A percentile compares a stretch with the other conserved stretches of the same genome.
These are phyloP conservation scores for Gymnothorax javanicus DNA, from an alignment of 2,797 vertebrate species.

Conservation along the genomic window DNA sequence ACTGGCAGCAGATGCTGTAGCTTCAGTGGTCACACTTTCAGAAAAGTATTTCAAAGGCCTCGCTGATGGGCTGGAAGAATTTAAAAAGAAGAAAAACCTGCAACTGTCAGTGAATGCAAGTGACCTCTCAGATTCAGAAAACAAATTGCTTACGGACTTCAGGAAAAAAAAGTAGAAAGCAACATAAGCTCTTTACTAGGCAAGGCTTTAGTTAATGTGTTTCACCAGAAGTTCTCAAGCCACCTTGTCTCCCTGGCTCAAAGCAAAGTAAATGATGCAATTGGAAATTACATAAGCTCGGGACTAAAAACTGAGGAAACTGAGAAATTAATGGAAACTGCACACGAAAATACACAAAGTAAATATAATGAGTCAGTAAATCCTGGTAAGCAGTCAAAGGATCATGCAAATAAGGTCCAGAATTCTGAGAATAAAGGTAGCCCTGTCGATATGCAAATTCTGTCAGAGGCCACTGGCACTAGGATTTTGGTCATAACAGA, in stretches of 20 bases:
- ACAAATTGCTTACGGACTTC: not conserved
- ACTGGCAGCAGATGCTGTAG: not conserved
- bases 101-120: conserved; percentile 1
- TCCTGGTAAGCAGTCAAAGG: not conserved
- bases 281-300: not conserved
- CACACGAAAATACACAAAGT: conserved; percentile 23
- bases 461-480: conserved; percentile 21
- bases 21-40: not conserved
- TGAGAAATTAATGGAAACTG: not conserved
- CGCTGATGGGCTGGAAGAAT: no score
- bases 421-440: not conserved
- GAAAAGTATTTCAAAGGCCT: no score
- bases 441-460: conserved; percentile 24
- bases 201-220: not conserved
- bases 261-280: not conserved
- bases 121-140: conserved; percentile 12
- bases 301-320: conserved; percentile 22
- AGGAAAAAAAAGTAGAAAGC: not conserved
- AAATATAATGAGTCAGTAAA: not conserved
- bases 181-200: not conserved
- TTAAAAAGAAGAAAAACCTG: not conserved
- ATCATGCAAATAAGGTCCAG: conserved; percentile 26
- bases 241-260: conserved; percentile 12
- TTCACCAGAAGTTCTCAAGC: conserved; percentile 32
- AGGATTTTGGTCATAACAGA: conserved; percentile 24